These are phyloP conservation scores for Neodiprion fabricii DNA, from an alignment of 1,140 invertebrate genomes.

Conservation along the genomic window DNA sequence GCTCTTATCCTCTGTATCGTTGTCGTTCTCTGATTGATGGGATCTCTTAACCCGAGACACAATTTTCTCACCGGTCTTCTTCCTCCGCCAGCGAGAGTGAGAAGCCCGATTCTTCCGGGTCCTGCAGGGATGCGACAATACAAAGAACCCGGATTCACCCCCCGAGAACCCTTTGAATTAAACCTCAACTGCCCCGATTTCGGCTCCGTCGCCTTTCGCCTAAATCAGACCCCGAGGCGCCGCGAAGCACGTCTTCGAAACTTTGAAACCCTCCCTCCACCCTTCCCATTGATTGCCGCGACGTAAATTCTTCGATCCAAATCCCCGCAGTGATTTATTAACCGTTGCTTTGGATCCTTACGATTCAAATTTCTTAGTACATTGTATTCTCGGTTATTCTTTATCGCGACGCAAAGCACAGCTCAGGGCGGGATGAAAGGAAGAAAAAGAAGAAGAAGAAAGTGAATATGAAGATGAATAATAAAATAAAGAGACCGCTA, in stretches of 20 bases:
- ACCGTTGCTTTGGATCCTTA: too few relatives aligned
- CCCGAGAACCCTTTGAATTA: background rate
- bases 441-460: too few relatives aligned
- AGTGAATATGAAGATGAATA: too few relatives aligned
- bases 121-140: slow-evolving; percentile 1
- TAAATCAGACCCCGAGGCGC: background rate
- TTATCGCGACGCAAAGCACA: too few relatives aligned
- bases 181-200: background rate
- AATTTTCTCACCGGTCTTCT: background rate
- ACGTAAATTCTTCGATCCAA: too few relatives aligned
- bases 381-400: too few relatives aligned
- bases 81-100: background rate
- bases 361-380: too few relatives aligned
- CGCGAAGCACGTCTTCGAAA: background rate
- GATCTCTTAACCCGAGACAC: slow-evolving; percentile 19
- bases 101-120: slow-evolving; percentile 33
- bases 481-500: background rate
- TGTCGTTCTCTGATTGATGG: slow-evolving; percentile 46
- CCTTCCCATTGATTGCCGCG: background rate
- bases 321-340: too few relatives aligned
- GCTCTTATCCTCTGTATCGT: slow-evolving; percentile 32
- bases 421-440: too few relatives aligned
- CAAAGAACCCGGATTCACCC: too few relatives aligned
- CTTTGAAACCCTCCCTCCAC: background rate
- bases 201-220: background rate